Conservation (phyloP, 2,888 invertebrate species). For the Physocephala rufipes region DNA sequence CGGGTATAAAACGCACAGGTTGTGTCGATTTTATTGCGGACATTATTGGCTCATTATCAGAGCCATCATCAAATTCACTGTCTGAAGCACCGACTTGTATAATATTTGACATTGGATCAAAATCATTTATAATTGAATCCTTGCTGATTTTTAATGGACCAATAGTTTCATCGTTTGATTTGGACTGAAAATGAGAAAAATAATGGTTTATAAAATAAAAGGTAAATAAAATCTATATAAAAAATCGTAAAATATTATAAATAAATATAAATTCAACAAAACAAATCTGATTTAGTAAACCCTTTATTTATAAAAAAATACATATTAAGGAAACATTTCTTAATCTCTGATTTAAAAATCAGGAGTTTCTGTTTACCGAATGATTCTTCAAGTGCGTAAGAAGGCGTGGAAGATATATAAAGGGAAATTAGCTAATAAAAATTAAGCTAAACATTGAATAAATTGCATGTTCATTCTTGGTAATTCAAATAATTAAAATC, state of each 20-base stretch:
- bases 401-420: too few relatives aligned
- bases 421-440: too few relatives aligned
- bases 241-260: background rate
- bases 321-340: too few relatives aligned
- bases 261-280: background rate
- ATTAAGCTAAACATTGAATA: too few relatives aligned
- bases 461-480: background rate
- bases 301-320: background rate
- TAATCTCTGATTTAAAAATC: too few relatives aligned
- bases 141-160: background rate
- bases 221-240: background rate
- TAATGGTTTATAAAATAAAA: background rate
- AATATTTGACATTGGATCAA: slow-evolving; percentile 42
- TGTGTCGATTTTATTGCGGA: slow-evolving; percentile 24
- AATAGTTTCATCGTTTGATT: slow-evolving; percentile 8
- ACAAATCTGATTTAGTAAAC: background rate
- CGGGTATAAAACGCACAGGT: slow-evolving; percentile 45
- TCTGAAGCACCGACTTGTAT: slow-evolving; percentile 45
- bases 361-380: too few relatives aligned
- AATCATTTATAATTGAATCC: slow-evolving; percentile 31
- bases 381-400: too few relatives aligned
- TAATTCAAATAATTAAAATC: background rate
- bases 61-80: slow-evolving; percentile 35
- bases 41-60: slow-evolving; percentile 42
- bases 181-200: background rate